A percentile compares a stretch with the other conserved stretches of the same genome.
Conservation (phyloP, 2,113 vertebrate species). For the Podarcis muralis region DNA sequence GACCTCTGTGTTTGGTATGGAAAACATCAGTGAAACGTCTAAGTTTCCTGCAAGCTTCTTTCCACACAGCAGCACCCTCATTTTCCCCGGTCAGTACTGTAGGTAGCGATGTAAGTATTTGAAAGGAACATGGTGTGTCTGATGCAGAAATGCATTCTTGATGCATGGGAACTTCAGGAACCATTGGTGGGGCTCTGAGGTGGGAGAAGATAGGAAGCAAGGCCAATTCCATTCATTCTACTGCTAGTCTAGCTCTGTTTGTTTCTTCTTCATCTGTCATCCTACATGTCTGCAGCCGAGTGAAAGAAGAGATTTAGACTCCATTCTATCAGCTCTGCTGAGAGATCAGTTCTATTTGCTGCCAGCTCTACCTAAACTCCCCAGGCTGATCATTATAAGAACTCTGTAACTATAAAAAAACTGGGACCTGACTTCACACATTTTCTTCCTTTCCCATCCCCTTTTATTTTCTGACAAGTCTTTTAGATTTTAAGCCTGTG, state of each 20-base stretch:
- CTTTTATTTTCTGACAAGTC: background rate
- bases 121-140: background rate
- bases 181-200: background rate
- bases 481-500: background rate
- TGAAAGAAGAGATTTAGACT: background rate
- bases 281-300: background rate
- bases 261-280: background rate
- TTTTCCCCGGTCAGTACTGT: background rate
- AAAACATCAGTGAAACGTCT: background rate
- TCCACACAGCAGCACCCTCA: background rate
- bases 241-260: background rate
- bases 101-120: background rate
- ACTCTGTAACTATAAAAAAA: too few relatives aligned
- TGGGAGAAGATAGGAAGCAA: background rate
- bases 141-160: background rate
- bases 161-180: background rate
- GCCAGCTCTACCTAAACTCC: background rate
- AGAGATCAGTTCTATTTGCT: background rate
- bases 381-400: background rate
- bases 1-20: background rate
- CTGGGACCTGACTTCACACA: background rate
- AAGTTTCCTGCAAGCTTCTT: background rate
- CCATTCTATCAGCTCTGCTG: background rate
- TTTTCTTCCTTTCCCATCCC: background rate
- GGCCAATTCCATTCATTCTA: background rate